phyloP scores from a whole-genome alignment of 2,797 vertebrate species.

The Liasis olivaceus region DNA sequence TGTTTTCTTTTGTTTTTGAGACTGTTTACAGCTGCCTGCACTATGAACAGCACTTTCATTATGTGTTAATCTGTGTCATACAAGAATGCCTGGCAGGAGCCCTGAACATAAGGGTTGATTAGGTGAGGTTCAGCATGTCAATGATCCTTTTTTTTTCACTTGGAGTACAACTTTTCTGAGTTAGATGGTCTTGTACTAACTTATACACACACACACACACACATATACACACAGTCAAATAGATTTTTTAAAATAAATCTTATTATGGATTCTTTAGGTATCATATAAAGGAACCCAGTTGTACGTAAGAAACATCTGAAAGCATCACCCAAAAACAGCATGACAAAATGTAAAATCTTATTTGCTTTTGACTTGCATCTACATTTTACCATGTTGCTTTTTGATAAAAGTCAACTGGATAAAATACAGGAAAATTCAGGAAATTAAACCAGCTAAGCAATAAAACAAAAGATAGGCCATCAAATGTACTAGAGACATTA shows the following conservation, averaged over 20 bases:
- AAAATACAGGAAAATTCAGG: not conserved
- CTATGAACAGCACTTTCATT: constrained; percentile 18
- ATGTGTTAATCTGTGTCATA: constrained; percentile 22
- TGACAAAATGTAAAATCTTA: not conserved
- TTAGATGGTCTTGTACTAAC: not conserved
- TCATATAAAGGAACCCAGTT: not conserved
- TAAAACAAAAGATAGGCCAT: not conserved
- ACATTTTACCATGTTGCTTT: not conserved
- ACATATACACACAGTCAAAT: not conserved
- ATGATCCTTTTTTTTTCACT: not conserved
- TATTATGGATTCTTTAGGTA: not conserved
- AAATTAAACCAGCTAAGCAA: not conserved
- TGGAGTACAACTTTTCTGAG: not conserved
- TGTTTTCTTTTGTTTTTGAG: constrained; percentile 36
- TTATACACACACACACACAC: not conserved
- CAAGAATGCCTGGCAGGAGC: not conserved
- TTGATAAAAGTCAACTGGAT: not conserved
- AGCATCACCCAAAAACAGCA: not conserved
- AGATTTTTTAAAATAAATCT: not conserved
- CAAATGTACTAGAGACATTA: not conserved
- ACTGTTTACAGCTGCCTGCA: constrained; percentile 5
- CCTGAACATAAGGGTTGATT: not conserved
- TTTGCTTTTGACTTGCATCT: not conserved
- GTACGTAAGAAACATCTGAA: not conserved
- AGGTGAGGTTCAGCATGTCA: not conserved